Conservation (phyloP, 1,140 invertebrate species). For the Aradophagus sp. region DNA sequence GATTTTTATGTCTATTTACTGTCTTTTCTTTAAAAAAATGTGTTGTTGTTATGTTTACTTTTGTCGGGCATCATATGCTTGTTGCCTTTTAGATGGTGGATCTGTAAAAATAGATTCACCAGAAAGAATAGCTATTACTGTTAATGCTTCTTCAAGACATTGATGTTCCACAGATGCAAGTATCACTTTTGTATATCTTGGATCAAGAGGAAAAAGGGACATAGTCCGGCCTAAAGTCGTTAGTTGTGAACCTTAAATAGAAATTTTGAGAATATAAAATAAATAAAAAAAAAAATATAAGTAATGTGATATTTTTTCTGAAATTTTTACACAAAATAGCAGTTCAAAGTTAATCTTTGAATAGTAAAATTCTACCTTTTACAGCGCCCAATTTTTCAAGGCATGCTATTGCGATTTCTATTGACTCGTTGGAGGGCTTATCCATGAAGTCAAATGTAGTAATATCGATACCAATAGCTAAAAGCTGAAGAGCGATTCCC, state of each 20-base stretch:
- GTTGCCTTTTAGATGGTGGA: slow-evolving; percentile 71
- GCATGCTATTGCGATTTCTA: slow-evolving; percentile 81
- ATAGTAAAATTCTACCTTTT: too few relatives aligned
- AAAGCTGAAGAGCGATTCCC: slow-evolving; percentile 85
- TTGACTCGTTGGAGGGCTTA: slow-evolving; percentile 83
- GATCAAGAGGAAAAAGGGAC: slow-evolving; percentile 94
- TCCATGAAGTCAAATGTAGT: slow-evolving; percentile 94
- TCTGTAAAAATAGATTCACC: slow-evolving; percentile 80
- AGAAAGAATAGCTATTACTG: slow-evolving; percentile 81
- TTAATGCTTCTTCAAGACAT: slow-evolving; percentile 90
- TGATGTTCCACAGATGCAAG: slow-evolving; percentile 84
- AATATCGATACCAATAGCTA: slow-evolving; percentile 89
- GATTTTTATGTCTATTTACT: too few relatives aligned
- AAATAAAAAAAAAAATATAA: too few relatives aligned
- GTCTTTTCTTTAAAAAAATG: too few relatives aligned
- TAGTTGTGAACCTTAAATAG: slow-evolving; percentile 76
- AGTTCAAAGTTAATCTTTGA: too few relatives aligned
- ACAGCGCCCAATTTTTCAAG: slow-evolving; percentile 86
- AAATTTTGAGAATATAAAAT: too few relatives aligned
- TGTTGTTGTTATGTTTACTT: too few relatives aligned
- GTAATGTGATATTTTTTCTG: too few relatives aligned
- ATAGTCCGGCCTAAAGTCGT: slow-evolving; percentile 89
- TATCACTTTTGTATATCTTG: slow-evolving; percentile 89
- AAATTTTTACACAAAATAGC: too few relatives aligned
- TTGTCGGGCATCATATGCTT: slow-evolving; percentile 64